Conservation (phyloP, 1,140 invertebrate genomes). For the Periplaneta americana region DNA sequence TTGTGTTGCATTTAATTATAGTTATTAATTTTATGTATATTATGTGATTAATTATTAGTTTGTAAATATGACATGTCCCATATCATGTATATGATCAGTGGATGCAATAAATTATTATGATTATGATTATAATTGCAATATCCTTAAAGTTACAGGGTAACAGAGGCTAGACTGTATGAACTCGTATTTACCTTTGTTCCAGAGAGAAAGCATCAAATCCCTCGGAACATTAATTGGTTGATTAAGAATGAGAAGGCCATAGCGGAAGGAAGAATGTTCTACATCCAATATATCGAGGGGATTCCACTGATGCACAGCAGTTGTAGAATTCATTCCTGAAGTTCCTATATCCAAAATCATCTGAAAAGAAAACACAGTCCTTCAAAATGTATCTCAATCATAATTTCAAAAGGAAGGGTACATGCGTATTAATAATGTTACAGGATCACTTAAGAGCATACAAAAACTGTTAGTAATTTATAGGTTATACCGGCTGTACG, state of each 20-base stretch:
- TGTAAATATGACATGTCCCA: too few relatives aligned
- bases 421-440: neutral
- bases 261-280: neutral
- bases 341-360: neutral
- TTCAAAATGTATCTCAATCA: neutral
- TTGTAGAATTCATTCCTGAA: neutral
- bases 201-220: neutral
- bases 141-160: too few relatives aligned
- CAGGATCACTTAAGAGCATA: too few relatives aligned
- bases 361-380: neutral
- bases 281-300: neutral
- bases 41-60: too few relatives aligned
- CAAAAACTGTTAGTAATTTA: neutral
- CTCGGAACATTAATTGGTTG: neutral
- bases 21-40: too few relatives aligned
- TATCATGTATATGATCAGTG: too few relatives aligned
- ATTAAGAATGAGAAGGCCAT: neutral
- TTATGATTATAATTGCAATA: too few relatives aligned
- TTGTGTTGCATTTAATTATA: too few relatives aligned
- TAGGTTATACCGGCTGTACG: neutral
- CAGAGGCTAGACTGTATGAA: neutral
- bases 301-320: neutral
- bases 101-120: too few relatives aligned
- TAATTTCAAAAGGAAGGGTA: neutral
- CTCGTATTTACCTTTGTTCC: neutral